phyloP scores from a whole-genome alignment of 2,113 vertebrate species.

The Todiramphus chloris region DNA sequence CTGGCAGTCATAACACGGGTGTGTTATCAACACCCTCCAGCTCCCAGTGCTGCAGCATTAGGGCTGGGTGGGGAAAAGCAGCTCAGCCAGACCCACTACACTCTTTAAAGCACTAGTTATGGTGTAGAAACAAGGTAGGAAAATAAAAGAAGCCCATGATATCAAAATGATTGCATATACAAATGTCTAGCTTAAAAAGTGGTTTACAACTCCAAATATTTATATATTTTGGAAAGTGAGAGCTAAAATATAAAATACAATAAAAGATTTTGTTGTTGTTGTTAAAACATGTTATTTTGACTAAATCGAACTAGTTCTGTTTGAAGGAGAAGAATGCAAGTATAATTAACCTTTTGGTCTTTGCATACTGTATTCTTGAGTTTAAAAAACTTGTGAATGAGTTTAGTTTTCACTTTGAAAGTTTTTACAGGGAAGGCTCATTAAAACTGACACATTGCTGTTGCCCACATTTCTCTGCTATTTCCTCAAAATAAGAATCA shows the following conservation, averaged over 20 bases:
- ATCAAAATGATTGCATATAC: not conserved
- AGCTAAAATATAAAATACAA: not conserved
- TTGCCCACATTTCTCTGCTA: not conserved
- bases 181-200: not conserved
- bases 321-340: not conserved
- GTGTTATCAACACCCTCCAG: too few species aligned
- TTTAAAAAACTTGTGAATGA: constrained; percentile 2
- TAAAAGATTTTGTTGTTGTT: not conserved
- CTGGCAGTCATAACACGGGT: too few species aligned
- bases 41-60: too few species aligned
- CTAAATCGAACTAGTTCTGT: not conserved
- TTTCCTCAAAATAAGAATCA: not conserved
- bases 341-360: not conserved
- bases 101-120: not conserved
- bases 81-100: too few species aligned
- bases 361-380: not conserved
- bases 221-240: not conserved
- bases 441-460: not conserved
- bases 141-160: not conserved
- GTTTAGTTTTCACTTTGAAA: constrained; percentile 25
- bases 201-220: not conserved
- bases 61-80: too few species aligned
- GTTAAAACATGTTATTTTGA: not conserved
- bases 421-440: not conserved
- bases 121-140: not conserved